Conservation (phyloP, 2,113 vertebrate species). For the Pyxicephalus adspersus region DNA sequence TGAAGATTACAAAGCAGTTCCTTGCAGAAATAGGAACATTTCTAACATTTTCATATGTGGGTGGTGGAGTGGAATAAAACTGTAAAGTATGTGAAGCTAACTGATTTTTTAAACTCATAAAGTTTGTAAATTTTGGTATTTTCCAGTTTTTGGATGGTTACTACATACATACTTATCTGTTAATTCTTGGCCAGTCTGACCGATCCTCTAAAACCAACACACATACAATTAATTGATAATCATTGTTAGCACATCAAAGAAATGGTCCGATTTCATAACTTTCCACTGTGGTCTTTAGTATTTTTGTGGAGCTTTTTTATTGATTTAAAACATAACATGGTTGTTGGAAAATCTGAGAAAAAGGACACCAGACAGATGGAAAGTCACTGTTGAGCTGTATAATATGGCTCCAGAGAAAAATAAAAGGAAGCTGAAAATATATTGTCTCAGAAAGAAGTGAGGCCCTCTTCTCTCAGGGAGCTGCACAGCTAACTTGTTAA, state of each 20-base stretch:
- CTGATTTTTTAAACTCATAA: too few species aligned
- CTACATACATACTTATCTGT: too few species aligned
- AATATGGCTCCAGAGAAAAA: slow-evolving; percentile 25
- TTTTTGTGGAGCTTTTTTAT: background rate
- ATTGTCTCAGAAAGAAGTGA: slow-evolving; percentile 11
- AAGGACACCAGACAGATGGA: slow-evolving; percentile 1
- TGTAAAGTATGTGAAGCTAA: too few species aligned
- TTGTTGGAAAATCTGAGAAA: slow-evolving; percentile 4
- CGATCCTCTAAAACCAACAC: background rate
- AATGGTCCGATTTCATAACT: background rate
- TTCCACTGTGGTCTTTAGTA: slow-evolving; percentile 12
- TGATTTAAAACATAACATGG: slow-evolving; percentile 11
- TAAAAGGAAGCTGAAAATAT: slow-evolving; percentile 18
- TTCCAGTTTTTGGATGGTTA: too few species aligned
- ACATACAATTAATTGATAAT: background rate
- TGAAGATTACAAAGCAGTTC: too few species aligned
- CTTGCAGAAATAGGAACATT: too few species aligned
- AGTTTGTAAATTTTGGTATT: too few species aligned
- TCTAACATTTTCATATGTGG: too few species aligned
- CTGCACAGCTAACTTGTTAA: slow-evolving; percentile 8
- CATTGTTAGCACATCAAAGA: background rate
- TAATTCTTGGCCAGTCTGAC: too few species aligned
- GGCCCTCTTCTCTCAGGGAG: slow-evolving; percentile 21
- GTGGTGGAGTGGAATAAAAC: too few species aligned
- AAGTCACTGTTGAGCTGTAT: slow-evolving; percentile 12